These are phyloP conservation scores for Eciton burchellii DNA, from an alignment of 1,140 invertebrate species.

Conservation along the genomic window DNA sequence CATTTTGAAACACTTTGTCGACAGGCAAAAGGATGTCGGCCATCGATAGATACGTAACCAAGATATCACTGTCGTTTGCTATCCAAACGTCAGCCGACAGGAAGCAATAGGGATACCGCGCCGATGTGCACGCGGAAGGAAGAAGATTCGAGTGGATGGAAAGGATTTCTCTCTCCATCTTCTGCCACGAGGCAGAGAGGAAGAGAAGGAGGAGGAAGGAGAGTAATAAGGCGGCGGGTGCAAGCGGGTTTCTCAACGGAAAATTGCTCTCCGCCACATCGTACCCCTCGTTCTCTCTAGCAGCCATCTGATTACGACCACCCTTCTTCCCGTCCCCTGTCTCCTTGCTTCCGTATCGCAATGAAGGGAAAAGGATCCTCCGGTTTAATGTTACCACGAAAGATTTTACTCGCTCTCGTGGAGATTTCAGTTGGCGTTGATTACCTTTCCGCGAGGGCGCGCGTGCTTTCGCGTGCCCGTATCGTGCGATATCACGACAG, in stretches of 20 bases:
- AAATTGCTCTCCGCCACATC: constrained; percentile 60
- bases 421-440: constrained; percentile 60
- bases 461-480: constrained; percentile 23
- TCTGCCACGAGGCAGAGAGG: neutral
- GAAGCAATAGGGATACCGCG: constrained; percentile 56
- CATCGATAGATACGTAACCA: constrained; percentile 20
- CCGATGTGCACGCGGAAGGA: constrained; percentile 33
- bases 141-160: constrained; percentile 59
- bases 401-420: constrained; percentile 58
- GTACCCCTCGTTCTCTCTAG: constrained; percentile 35
- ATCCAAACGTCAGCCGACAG: neutral
- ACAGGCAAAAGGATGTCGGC: constrained; percentile 32
- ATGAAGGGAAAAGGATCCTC: constrained; percentile 52
- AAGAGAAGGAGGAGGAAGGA: neutral
- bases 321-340: neutral
- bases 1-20: constrained; percentile 51
- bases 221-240: constrained; percentile 46
- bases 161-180: constrained; percentile 58
- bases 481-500: constrained; percentile 26
- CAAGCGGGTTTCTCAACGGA: constrained; percentile 37
- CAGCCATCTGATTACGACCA: constrained; percentile 58
- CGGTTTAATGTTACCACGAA: constrained; percentile 60
- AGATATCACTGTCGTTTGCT: constrained; percentile 46
- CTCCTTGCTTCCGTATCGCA: constrained; percentile 3
- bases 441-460: constrained; percentile 46